Percentiles rank a stretch among this genome's conserved stretches.
These are phyloP conservation scores for Notarius quadriscutis DNA, from an alignment of 2,113 vertebrate genomes.

Conservation along the genomic window DNA sequence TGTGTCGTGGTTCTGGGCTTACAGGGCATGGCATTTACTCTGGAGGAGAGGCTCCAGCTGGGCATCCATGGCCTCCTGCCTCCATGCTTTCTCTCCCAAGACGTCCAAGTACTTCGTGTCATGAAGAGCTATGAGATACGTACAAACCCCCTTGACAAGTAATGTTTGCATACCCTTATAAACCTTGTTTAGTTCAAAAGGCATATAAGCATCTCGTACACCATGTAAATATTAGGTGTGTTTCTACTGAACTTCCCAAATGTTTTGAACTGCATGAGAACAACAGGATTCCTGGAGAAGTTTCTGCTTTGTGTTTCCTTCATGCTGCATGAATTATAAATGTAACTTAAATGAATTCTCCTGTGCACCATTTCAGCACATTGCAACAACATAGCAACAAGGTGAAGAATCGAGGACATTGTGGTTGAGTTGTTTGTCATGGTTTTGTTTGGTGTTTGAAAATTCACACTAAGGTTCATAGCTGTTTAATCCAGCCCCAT, in stretches of 20 bases:
- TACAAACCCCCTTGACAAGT: slow-evolving; percentile 90
- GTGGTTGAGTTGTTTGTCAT: background rate
- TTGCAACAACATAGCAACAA: background rate
- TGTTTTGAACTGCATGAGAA: background rate
- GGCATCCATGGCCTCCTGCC: slow-evolving; percentile 96
- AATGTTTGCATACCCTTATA: slow-evolving; percentile 34
- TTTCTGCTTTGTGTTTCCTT: background rate
- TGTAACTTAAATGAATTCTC: background rate
- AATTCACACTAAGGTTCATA: background rate
- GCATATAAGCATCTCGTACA: background rate
- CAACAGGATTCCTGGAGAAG: background rate
- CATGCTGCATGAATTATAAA: background rate
- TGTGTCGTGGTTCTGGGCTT: slow-evolving; percentile 12
- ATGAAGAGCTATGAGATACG: slow-evolving; percentile 92
- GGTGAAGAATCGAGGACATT: background rate
- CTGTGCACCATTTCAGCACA: background rate
- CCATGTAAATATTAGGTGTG: background rate
- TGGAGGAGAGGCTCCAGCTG: slow-evolving; percentile 91
- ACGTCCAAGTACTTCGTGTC: slow-evolving; percentile 91
- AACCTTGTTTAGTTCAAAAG: background rate
- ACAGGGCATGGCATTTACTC: slow-evolving; percentile 96
- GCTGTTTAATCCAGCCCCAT: background rate
- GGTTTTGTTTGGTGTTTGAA: background rate
- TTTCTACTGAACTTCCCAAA: background rate
- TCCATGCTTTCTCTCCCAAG: slow-evolving; percentile 94